Evolutionary conservation across 2,888 invertebrate species (phyloP), one percentile per base, ranked within the genome.

Genomic region (Scaptomyza reducta): DNA sequence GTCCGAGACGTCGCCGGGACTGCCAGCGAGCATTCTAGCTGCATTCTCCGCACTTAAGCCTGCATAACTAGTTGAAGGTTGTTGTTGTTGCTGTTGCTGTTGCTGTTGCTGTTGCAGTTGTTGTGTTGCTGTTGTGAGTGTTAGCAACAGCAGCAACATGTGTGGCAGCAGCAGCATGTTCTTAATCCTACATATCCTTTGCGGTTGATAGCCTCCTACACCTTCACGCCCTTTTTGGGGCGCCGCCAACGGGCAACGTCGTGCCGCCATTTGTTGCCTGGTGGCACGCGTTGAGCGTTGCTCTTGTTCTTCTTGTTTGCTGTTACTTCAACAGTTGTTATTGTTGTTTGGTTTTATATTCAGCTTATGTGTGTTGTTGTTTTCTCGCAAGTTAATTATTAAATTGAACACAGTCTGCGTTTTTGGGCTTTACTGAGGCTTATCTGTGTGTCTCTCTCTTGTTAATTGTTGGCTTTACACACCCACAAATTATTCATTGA

Each of bases 1-100:
- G 22, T 77, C 79, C 55, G 40, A 16, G 9, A 56, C 11, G 7
- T 85, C 87, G 1, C 75, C 75, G 3, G 78, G 77, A 60, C 84
- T 85, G 18, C 90, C 89, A 22, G 90, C 89, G 62, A 90, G 22
- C 89, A 90, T 90, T 29, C 89, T 78, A 6, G 89, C 90, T 2
- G 90, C 89, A 81, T 90, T 90, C 29, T 86, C 86, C 1, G 89
- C 79, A n/a, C 87, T 87, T 14, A 90, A 53, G 1, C 90, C 89
- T 5, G 71, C 76, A 42, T 69, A 85, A 40, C 74, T 79, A 16
- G 71, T 13, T 11, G 61, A 31, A 31, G 54, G 62, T 40, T 49
- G 50, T 9, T 46, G 33, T 38, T 29, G n/a, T n/a, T n/a, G n/a
- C n/a, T n/a, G n/a, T n/a, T 18, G n/a, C n/a, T n/a, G n/a, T n/a